Percentiles rank a stretch among this genome's conserved stretches.
phyloP scores from a whole-genome alignment of 2,113 vertebrate genomes.

The Genyomyrus donnyi region DNA sequence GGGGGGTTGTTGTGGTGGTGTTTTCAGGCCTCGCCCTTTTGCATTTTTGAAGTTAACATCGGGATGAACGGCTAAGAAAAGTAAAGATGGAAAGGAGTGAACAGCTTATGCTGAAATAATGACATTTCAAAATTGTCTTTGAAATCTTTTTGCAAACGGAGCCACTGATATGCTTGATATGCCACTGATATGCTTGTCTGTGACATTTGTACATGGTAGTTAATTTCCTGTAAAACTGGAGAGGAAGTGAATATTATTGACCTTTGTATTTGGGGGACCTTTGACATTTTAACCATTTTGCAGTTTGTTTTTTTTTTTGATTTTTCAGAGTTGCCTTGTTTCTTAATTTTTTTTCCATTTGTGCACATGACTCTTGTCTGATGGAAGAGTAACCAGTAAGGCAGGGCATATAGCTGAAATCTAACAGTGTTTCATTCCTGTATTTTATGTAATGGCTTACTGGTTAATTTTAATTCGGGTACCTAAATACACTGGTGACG shows the following conservation, averaged over 20 bases:
- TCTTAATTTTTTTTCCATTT: neutral
- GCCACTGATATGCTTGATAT: neutral
- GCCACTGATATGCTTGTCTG: neutral
- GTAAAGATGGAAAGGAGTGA: neutral
- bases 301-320: neutral
- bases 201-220: neutral
- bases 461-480: neutral
- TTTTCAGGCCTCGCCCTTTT: neutral
- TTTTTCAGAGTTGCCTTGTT: neutral
- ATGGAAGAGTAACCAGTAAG: neutral
- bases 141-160: neutral
- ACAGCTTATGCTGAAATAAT: neutral
- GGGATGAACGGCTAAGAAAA: neutral
- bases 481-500: conserved; percentile 12
- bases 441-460: conserved; percentile 15
- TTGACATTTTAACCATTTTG: neutral
- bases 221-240: neutral
- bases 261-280: conserved; percentile 5
- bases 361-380: neutral
- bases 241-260: neutral
- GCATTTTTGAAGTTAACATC: neutral
- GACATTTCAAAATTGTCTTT: neutral
- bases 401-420: neutral
- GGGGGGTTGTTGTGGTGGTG: neutral
- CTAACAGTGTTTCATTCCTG: neutral